Evolutionary conservation across 2,888 invertebrate species (phyloP), one percentile per base, ranked within the genome.

Genomic region (Rhagonycha lutea): DNA sequence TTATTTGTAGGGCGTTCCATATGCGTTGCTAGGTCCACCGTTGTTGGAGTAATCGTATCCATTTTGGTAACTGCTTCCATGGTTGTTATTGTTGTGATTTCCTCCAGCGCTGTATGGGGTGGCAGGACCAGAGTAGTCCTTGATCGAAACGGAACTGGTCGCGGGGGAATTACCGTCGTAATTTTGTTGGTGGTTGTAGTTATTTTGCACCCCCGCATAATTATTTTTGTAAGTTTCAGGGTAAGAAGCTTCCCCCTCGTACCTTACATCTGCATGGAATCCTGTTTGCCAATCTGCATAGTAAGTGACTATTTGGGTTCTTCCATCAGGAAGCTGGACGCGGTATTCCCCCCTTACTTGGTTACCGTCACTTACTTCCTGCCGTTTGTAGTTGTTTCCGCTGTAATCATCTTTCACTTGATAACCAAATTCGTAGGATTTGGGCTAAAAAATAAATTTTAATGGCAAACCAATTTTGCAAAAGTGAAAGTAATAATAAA

Each of bases 231-330:
- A 89, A 62, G 89, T 89, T 61, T 92, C 92, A 0, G 93, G 92
- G 82, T 92, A 94, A 23, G 88, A 89, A 0, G 94, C 93, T 78
- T 92, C 90, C 0, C 94, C 94, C 84, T 94, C 94, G 85, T 94
- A 88, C 29, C 82, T 89, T 9, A 94, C 94, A 80, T 94, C 94
- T 8, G 95, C 95, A 85, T 94, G 94, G 89, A 93, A 95, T 0
- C 95, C 95, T 0, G 92, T 93, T 84, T 92, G 90, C 94, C 94
- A 94, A 83, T 94, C 94, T 0, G 94, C 95, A 81, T 93, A 93
- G 87, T 94, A 95, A 0, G 92, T 92, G 70, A 94, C 94, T 80
- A 91, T 91, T 86, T 92, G 92, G 14, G 89, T 89, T 70, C 92
- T 88, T 47, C 92, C 92, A 82, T 92, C 92, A 84, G 92, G 88